Evolutionary conservation across 2,113 vertebrate species (phyloP).

Genomic region (Thermophis baileyi): DNA sequence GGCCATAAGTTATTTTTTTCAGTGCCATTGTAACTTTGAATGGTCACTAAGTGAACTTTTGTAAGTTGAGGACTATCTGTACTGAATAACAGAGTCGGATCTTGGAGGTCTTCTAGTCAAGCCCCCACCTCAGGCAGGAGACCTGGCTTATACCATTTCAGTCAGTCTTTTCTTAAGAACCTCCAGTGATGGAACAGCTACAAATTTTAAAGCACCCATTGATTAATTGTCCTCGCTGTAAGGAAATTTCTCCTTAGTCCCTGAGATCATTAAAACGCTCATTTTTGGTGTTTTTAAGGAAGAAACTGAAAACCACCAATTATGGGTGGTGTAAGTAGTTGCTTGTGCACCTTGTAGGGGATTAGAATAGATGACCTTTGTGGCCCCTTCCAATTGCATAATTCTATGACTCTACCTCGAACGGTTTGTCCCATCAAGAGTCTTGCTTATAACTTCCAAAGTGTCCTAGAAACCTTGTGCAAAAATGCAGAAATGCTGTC

Average conservation of each 20-base stretch:
- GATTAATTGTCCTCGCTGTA: neutral
- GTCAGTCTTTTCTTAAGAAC: neutral
- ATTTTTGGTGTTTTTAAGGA: neutral
- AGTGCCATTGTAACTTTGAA: too few relatives aligned
- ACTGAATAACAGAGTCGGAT: neutral
- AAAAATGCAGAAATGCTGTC: accelerated
- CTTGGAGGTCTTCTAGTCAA: too few relatives aligned
- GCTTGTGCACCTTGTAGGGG: neutral
- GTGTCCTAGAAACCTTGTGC: neutral
- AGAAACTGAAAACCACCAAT: neutral
- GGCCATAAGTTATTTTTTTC: too few relatives aligned
- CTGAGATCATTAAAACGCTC: neutral
- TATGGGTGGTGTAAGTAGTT: neutral
- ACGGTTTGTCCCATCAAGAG: neutral
- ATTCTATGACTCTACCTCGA: neutral
- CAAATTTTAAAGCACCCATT: neutral
- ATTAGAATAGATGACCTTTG: neutral
- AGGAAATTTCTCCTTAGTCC: too few relatives aligned
- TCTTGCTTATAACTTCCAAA: neutral
- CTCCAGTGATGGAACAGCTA: neutral
- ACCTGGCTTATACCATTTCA: too few relatives aligned
- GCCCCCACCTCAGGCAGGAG: too few relatives aligned
- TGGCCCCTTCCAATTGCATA: neutral
- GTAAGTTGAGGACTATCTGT: too few relatives aligned
- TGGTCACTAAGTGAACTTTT: too few relatives aligned